Evolutionary conservation across 92 coral and sea anemone species (phyloP), one percentile per base, ranked within the genome.

Genomic region (Heliopora coerulea): DNA sequence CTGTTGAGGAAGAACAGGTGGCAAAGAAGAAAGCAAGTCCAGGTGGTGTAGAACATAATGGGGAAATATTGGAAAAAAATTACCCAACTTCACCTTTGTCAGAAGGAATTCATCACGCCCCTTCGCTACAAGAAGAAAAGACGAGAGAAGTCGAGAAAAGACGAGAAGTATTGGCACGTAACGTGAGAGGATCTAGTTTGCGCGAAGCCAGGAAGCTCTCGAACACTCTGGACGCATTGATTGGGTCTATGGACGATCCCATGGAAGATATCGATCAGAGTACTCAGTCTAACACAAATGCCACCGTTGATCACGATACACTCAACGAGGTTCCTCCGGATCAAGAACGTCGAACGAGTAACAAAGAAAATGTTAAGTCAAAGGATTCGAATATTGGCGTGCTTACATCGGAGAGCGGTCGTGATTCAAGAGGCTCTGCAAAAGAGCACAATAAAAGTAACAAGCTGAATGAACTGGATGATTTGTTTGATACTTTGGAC

Each of bases 401-500:
- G 49, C 50, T 12, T 48, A 31, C 27, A 17, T 25, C 32, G 35
- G 14, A 15, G 32, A 27, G 73, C 15, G 11, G 26, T 41, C 60
- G 23, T 35, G 52, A 3, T 2, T 6, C 52, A 15, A 15, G 52
- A 6, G 15, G 3, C 3, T 23, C 28, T 56, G 61, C 30, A 23
- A 56, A 61, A 34, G 24, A 40, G 30, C 79, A 17, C 31, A 44
- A 56, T 24, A 59, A 8, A 72, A 19, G 40, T 49, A 78, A 27
- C 56, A 75, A 46, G 34, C 44, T 20, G 62, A 60, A 58, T 77
- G 96, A 89, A 72, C 82, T 87, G 52, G 90, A 86, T 18, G 78
- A 83, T 41, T 63, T 89, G 58, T 89, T 89, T 6, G 87, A 83
- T 29, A 86, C 89, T 7, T 59, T 89, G 58, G 85, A 80, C 29